A percentile compares a stretch with the other conserved stretches of the same genome.
phyloP scores from a whole-genome alignment of 2,888 invertebrate genomes.

The Xylocampa areola region DNA sequence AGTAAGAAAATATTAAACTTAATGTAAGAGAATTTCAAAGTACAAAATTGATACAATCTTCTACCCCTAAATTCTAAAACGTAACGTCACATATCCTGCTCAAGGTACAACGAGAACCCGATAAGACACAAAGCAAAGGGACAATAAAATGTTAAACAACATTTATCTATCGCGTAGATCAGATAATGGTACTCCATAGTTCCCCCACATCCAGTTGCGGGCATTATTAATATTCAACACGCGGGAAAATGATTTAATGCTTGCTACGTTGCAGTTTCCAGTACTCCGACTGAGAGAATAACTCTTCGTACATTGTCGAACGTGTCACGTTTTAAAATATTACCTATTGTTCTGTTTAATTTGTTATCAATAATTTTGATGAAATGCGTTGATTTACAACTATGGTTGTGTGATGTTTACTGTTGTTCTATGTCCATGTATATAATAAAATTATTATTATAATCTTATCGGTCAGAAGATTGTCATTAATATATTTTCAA shows the following conservation, averaged over 20 bases:
- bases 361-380: conserved; percentile 27
- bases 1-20: no score
- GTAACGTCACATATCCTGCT: background rate
- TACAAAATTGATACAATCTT: no score
- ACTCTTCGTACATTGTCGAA: conserved; percentile 29
- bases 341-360: conserved; percentile 24
- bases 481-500: no score
- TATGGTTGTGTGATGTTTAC: background rate
- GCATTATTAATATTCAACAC: conserved; percentile 79
- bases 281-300: conserved; percentile 22
- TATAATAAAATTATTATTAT: no score
- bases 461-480: no score
- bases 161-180: conserved; percentile 47
- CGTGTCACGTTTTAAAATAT: conserved; percentile 38
- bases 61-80: conserved; percentile 6
- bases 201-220: conserved; percentile 47
- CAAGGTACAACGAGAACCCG: conserved; percentile 1
- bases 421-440: no score
- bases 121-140: conserved; percentile 23
- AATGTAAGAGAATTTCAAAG: no score
- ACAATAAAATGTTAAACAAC: conserved; percentile 48
- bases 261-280: conserved; percentile 50
- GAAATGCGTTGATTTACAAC: conserved; percentile 1
- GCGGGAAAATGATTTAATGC: conserved; percentile 76
- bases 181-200: conserved; percentile 51